Conservation (phyloP, 2,113 vertebrate species). For the Guaruba guarouba region DNA sequence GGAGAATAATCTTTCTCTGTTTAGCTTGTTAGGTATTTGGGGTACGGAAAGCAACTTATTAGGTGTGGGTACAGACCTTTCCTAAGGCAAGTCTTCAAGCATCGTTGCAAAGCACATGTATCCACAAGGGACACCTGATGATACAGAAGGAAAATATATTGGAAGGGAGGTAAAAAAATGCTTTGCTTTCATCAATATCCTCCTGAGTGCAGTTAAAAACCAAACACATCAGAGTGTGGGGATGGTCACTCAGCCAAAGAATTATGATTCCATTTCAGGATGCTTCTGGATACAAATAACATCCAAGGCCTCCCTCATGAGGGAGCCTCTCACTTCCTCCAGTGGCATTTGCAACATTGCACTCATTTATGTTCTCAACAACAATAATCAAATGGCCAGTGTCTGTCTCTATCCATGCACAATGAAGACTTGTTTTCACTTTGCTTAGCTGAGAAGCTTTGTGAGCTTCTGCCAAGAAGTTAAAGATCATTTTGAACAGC, state of each 20-base stretch:
- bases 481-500: slow-evolving; percentile 59
- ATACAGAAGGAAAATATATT: background rate
- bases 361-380: slow-evolving; percentile 40
- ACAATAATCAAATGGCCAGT: slow-evolving; percentile 59
- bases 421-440: slow-evolving; percentile 52
- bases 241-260: background rate
- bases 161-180: background rate
- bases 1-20: slow-evolving; percentile 1
- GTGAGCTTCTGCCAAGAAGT: slow-evolving; percentile 59
- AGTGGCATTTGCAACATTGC: slow-evolving; percentile 53
- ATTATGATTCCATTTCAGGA: slow-evolving; percentile 56
- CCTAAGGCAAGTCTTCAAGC: background rate
- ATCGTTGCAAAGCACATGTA: background rate
- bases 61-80: background rate
- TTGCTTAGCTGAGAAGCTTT: slow-evolving; percentile 43
- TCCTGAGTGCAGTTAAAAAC: slow-evolving; percentile 12
- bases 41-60: background rate
- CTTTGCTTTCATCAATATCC: slow-evolving; percentile 20
- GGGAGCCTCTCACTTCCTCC: slow-evolving; percentile 49
- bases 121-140: background rate
- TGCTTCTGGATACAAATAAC: slow-evolving; percentile 46
- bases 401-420: slow-evolving; percentile 6
- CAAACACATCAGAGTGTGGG: background rate
- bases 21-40: background rate
- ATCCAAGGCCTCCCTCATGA: slow-evolving; percentile 31